A percentile compares a stretch with the other conserved stretches of the same genome.
phyloP scores from a whole-genome alignment of 1,140 invertebrate species.

The Drosophila mayri region DNA sequence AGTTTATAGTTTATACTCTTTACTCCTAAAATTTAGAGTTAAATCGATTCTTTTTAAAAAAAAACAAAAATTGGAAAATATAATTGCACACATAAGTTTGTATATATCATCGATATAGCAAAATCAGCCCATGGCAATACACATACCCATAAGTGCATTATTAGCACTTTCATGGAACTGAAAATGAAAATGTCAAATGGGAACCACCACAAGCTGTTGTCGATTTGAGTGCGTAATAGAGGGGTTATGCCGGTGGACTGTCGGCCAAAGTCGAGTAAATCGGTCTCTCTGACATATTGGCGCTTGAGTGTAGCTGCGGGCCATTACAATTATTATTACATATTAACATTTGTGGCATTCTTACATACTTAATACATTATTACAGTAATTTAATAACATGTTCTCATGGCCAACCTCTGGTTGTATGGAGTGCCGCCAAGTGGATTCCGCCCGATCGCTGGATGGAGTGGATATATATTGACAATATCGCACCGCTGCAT shows the following conservation, averaged over 20 bases:
- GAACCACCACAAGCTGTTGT: constrained; percentile 8
- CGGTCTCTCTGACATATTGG: constrained; percentile 32
- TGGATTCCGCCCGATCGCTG: constrained; percentile 32
- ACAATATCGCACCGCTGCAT: constrained; percentile 60
- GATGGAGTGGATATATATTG: constrained; percentile 46
- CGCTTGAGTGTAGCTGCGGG: constrained; percentile 41
- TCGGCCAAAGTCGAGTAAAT: constrained; percentile 60
- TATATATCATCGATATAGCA: constrained; percentile 31
- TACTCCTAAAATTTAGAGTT: too few relatives aligned
- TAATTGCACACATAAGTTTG: neutral
- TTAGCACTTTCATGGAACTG: constrained; percentile 63
- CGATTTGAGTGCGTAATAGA: constrained; percentile 44
- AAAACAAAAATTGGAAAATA: neutral
- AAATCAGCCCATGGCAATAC: constrained; percentile 28
- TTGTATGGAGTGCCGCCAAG: constrained; percentile 39
- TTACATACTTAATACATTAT: constrained; percentile 84
- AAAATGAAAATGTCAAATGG: constrained; percentile 56
- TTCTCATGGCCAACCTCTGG: constrained; percentile 80
- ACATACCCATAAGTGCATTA: constrained; percentile 49
- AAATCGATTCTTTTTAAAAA: neutral
- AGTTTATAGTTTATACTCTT: neutral
- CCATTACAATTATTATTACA: constrained; percentile 81
- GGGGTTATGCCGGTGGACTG: constrained; percentile 27
- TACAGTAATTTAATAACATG: constrained; percentile 85
- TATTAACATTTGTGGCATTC: constrained; percentile 84